Evolutionary conservation across 1,140 invertebrate genomes (phyloP), one percentile per base, ranked within the genome.

Genomic region (Luehdorfia chinensis): DNA sequence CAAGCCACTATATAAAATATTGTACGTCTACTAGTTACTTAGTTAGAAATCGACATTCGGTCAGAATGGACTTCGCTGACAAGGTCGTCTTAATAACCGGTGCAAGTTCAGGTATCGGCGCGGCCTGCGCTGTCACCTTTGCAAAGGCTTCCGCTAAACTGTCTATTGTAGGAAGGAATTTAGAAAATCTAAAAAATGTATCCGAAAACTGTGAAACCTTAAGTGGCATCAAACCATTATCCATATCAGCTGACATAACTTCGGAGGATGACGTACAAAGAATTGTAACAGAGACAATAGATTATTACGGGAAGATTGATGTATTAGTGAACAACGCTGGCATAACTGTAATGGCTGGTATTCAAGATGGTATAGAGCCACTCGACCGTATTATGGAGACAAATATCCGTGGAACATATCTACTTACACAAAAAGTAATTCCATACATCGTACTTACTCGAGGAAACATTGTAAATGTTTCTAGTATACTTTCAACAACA

Each of bases 381-480:
- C 95, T 90, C 71, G 94, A 96, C 55, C 72, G 87, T 44, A 65
- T 93, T 4, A 91, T 95, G 60, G 90, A 91, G 50, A 85, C 90
- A 30, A 96, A 96, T 80, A 90, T 95, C 3, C 89, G 92, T 27
- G 89, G 92, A 11, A 76, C 94, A 1, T 94, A 92, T 72, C 85
- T 93, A 18, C 68, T 96, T 31, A 94, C 93, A 0, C 91, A 90
- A 87, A 64, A 94, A 33, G 90, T 91, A 28, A 90, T 93, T 5
- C 94, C 94, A 2, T 84, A 94, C 71, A 83, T 96, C 6, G 87
- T 92, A 8, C 79, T 90, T 61, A 88, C 90, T 0, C 92, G 93
- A 79, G 94, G 93, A 11, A 93, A 91, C 51, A 91, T 95, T 54
- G 91, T 96, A 0, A 96, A 96, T 76, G 89, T 96, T 1, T 95